Conservation (phyloP, 2,797 vertebrate genomes). For the Amniataba percoides region DNA sequence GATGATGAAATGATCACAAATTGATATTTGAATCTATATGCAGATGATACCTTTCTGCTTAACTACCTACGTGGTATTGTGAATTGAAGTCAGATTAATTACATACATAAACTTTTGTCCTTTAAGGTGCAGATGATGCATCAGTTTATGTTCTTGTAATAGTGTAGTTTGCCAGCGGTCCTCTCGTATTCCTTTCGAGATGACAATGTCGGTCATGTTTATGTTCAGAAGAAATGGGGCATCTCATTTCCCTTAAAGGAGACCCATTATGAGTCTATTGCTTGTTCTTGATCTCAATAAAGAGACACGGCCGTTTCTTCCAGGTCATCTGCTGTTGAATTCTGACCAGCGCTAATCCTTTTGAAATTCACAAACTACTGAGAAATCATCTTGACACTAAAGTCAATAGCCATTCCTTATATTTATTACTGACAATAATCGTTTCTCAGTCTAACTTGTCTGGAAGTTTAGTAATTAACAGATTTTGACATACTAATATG, state of each 20-base stretch:
- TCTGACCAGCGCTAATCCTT: conserved; percentile 30
- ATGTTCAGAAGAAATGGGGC: conserved; percentile 56
- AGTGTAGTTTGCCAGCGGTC: conserved; percentile 14
- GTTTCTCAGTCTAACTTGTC: neutral
- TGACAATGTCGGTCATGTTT: conserved; percentile 58
- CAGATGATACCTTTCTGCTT: neutral
- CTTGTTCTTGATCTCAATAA: conserved; percentile 34
- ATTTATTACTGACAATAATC: neutral
- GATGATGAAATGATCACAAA: no score
- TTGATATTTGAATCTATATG: neutral
- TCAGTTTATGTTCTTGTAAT: neutral
- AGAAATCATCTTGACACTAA: conserved; percentile 1
- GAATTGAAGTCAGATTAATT: neutral
- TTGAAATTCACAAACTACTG: conserved; percentile 21
- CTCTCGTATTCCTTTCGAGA: conserved; percentile 27
- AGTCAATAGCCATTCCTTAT: conserved; percentile 3
- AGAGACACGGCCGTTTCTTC: conserved; percentile 30
- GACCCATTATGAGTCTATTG: conserved; percentile 42
- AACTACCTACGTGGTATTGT: neutral
- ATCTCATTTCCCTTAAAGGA: conserved; percentile 52
- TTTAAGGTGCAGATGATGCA: neutral
- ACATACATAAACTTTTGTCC: neutral
- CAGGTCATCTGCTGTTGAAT: conserved; percentile 37
- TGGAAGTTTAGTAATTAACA: neutral
- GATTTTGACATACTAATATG: conserved; percentile 2